These are phyloP conservation scores for Pseudorasbora parva DNA, from an alignment of 2,113 vertebrate genomes.

Conservation along the genomic window DNA sequence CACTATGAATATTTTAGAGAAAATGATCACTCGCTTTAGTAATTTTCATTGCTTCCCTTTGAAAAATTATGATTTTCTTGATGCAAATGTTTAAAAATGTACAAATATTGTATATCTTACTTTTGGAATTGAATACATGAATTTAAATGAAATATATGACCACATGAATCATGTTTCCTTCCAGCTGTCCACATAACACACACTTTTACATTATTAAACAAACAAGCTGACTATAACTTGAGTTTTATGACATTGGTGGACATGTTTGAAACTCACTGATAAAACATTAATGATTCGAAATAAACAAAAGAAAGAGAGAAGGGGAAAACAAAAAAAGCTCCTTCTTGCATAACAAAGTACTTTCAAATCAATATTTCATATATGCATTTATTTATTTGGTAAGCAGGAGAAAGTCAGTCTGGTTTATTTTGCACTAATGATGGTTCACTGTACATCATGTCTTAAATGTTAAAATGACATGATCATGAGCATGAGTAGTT, in stretches of 20 bases:
- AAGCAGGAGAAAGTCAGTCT: not conserved
- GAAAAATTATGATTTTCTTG: not conserved
- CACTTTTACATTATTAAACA: not conserved
- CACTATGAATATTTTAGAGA: slow-evolving; percentile 12
- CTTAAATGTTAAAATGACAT: not conserved
- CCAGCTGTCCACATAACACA: not conserved
- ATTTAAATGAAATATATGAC: not conserved
- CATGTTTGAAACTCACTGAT: not conserved
- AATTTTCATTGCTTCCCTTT: not conserved
- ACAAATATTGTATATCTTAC: not conserved
- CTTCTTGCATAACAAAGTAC: not conserved
- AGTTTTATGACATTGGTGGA: not conserved
- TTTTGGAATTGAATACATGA: not conserved
- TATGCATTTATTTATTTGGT: not conserved
- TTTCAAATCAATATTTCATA: not conserved
- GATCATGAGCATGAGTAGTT: not conserved
- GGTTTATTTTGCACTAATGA: not conserved
- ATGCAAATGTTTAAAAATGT: not conserved
- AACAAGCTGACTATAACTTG: not conserved
- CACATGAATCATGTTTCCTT: not conserved
- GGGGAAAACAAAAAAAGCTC: not conserved
- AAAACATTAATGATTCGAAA: not conserved
- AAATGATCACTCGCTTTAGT: not conserved
- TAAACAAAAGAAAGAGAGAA: not conserved
- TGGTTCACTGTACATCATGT: not conserved